Evolutionary conservation across 2,888 invertebrate species (phyloP).

Genomic region (Plebejus anna): DNA sequence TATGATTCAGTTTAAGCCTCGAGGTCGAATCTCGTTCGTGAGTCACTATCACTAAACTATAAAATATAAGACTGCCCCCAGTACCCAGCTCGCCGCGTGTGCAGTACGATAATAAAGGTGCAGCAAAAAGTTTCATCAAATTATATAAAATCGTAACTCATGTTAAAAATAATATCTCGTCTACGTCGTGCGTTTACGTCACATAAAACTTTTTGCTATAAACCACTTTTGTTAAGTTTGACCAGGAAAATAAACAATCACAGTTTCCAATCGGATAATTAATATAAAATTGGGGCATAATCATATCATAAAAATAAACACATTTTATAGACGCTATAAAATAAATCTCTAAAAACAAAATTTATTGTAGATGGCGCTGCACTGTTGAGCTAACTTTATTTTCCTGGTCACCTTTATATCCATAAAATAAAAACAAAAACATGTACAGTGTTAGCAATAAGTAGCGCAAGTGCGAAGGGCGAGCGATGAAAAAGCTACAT

Average conservation of each 20-base stretch:
- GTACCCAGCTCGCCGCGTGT: constrained; percentile 28
- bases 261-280: background rate
- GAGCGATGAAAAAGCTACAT: background rate
- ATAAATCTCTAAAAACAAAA: constrained; percentile 6
- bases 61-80: constrained; percentile 24
- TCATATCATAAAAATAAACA: background rate
- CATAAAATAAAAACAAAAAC: constrained; percentile 3
- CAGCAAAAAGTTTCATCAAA: constrained; percentile 17
- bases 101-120: background rate
- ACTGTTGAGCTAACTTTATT: background rate
- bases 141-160: background rate
- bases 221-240: background rate
- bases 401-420: background rate
- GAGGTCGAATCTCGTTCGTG: constrained; percentile 25
- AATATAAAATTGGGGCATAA: background rate
- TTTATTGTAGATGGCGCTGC: background rate
- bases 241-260: constrained; percentile 2
- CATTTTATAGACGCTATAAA: background rate
- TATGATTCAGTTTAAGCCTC: constrained; percentile 23
- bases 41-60: constrained; percentile 17
- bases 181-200: background rate
- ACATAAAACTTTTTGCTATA: background rate
- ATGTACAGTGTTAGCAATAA: background rate
- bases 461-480: constrained; percentile 17
- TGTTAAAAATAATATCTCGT: background rate